Evolutionary conservation across 2,113 vertebrate species (phyloP).

Genomic region (Nettapus auritus): DNA sequence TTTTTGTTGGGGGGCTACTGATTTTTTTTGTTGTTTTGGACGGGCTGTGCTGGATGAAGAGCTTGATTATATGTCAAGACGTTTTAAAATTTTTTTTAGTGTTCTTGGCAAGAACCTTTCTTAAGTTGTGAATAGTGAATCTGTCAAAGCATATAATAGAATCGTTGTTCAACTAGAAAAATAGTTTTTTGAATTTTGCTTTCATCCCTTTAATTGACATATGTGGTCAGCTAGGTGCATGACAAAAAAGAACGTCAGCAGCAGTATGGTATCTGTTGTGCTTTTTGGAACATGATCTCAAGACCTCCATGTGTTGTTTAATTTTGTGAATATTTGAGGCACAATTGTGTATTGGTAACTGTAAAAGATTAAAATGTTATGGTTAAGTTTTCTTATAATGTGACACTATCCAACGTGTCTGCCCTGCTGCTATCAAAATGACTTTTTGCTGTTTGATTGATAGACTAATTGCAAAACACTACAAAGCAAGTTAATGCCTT

Average conservation of each 20-base stretch:
- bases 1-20: too few relatives aligned
- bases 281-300: background rate
- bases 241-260: background rate
- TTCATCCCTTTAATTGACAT: background rate
- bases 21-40: background rate
- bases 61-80: too few relatives aligned
- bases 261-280: background rate
- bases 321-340: background rate
- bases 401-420: background rate
- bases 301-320: background rate
- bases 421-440: slow-evolving; percentile 17
- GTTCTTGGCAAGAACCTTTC: background rate
- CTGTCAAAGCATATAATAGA: background rate
- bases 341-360: background rate
- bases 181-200: background rate
- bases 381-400: background rate
- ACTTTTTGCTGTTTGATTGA: slow-evolving; percentile 39
- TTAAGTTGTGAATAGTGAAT: background rate
- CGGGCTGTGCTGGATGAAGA: fast-evolving
- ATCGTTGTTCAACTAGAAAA: background rate
- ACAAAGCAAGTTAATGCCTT: slow-evolving; percentile 60
- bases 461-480: slow-evolving; percentile 51
- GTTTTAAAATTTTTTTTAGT: too few relatives aligned
- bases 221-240: fast-evolving
- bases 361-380: background rate